Base-by-base conservation (phyloP, 2,888 invertebrate species). In the Clusia tigrina region DNA sequence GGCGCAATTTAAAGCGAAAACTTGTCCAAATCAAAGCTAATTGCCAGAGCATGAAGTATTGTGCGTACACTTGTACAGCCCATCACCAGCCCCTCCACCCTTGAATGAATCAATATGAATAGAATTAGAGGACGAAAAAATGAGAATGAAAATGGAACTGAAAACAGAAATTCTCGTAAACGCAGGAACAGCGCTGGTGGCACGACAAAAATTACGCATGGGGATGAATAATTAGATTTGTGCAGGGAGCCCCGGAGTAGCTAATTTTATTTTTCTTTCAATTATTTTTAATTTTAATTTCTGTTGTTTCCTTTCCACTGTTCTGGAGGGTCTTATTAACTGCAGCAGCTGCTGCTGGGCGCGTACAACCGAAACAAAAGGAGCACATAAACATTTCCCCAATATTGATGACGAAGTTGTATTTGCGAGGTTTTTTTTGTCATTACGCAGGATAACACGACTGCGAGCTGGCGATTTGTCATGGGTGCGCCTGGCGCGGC, bases 161-260 rank as follows among this genome's bases (percentile, higher is more conserved):
- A n/a, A 26, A 46, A 46, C 2, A 57, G 18, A 56, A 59, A 52
- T 15, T 15, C 17, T 17, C 55, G 20, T 24, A 26, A 55, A 55
- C n/a, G 37, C n/a, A 17, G n/a, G 15, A 10, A 17, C 25, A 38
- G 60, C 68, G 64, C n/a, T 32, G 57, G 61, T 61, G 61, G 67
- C 71, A 12, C 42, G 12, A 42, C 6, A 20, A 20, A 20, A 54
- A 48, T 48, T 17, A 5, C n/a, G n/a, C 78, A 79, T 75, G 71
- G 78, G 76, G 72, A 80, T 81, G 80, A 80, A 80, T 80, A 80
- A 80, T 80, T 80, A 80, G 80, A 80, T 80, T 80, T 75, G 48
- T 75, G 73, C 75, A 73, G 22, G 38, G 52, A 54, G 25, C 60
- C 51, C 52, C 55, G 60, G 58, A 64, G 67, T 57, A 60, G 67